Percentiles rank a stretch among this genome's conserved stretches.
Conservation (phyloP, 2,797 vertebrate genomes). For the Tadarida brasiliensis region DNA sequence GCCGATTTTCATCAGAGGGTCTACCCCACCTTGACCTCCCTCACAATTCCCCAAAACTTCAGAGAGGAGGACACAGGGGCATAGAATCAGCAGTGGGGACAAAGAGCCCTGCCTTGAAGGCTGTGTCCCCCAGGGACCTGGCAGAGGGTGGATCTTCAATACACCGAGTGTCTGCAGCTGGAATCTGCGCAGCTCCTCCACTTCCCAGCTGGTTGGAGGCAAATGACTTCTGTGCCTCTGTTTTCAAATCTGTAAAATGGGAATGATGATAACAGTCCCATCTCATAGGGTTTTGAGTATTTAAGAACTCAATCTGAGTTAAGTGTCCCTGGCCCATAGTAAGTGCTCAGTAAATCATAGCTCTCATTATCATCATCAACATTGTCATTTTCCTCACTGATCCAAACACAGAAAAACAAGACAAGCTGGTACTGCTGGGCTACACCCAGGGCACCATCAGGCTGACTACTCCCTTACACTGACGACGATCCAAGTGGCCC, state of each 20-base stretch:
- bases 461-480: neutral
- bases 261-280: neutral
- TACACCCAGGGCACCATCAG: neutral
- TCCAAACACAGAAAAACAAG: neutral
- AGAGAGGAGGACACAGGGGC: neutral
- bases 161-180: neutral
- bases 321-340: neutral
- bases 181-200: neutral
- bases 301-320: neutral
- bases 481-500: too few relatives aligned
- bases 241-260: constrained; percentile 1
- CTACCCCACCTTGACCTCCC: neutral
- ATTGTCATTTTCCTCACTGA: neutral
- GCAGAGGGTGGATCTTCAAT: neutral
- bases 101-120: neutral
- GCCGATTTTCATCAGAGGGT: neutral
- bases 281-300: neutral
- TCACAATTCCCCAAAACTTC: neutral
- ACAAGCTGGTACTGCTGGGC: neutral
- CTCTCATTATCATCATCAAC: neutral
- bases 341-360: neutral
- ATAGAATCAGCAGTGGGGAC: neutral
- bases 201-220: neutral
- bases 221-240: neutral
- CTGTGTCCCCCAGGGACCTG: neutral